phyloP scores from a whole-genome alignment of 2,888 invertebrate genomes.

The Folsomia manolachei region DNA sequence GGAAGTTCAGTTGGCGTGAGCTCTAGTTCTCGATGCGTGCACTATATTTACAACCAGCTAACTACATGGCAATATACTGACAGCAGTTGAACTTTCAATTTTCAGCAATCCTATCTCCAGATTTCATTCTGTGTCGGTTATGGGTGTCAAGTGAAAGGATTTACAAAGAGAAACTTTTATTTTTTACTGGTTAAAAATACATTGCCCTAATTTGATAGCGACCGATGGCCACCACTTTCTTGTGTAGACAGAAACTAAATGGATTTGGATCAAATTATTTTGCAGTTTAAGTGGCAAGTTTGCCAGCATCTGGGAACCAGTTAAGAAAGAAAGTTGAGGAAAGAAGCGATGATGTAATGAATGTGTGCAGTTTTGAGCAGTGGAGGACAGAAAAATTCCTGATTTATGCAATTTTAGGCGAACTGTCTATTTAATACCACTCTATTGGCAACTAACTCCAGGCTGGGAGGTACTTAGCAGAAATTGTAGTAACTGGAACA shows the following conservation, averaged over 20 bases:
- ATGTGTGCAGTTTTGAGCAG: slow-evolving; percentile 14
- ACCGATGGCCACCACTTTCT: background rate
- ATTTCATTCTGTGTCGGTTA: too few species aligned
- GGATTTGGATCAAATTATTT: background rate
- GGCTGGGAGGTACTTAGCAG: background rate
- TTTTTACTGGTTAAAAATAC: background rate
- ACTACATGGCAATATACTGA: too few species aligned
- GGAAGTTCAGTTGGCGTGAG: too few species aligned
- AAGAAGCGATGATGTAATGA: slow-evolving; percentile 1
- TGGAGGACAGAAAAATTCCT: slow-evolving; percentile 11
- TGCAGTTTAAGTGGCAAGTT: background rate
- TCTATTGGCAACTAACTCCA: slow-evolving; percentile 12
- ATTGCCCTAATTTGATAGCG: background rate
- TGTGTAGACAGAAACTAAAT: background rate
- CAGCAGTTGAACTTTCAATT: too few species aligned
- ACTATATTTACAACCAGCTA: too few species aligned
- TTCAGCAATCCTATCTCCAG: too few species aligned
- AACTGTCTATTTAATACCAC: slow-evolving; percentile 11
- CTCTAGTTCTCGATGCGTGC: too few species aligned
- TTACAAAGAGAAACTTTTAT: too few species aligned
- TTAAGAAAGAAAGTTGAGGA: too few species aligned
- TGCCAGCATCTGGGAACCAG: background rate
- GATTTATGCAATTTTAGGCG: slow-evolving; percentile 13
- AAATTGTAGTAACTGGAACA: background rate
- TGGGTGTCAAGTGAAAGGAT: too few species aligned